Conservation (phyloP, 2,797 vertebrate species). For the Odontamblyopus rebecca region DNA sequence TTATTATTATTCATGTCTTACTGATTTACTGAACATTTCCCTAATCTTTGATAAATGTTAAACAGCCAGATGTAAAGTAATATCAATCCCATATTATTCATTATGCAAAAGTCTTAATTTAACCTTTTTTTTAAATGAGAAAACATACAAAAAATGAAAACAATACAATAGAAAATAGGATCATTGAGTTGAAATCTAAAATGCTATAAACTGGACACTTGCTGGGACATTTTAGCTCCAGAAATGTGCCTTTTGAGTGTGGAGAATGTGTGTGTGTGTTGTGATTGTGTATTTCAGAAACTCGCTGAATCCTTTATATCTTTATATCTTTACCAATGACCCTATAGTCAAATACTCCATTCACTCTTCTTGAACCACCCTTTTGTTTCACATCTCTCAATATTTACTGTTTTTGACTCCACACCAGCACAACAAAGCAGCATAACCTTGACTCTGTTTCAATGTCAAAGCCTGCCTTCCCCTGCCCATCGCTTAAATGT, state of each 20-base stretch:
- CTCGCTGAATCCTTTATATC: not conserved
- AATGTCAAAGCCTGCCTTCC: conserved; percentile 43
- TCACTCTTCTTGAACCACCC: not conserved
- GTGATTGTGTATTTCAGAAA: not conserved
- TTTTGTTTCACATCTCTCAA: not conserved
- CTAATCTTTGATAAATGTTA: not conserved
- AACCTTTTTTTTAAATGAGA: not conserved
- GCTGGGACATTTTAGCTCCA: not conserved
- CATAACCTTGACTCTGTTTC: conserved; percentile 43
- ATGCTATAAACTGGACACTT: not conserved
- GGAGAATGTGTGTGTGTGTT: not conserved
- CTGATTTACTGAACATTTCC: too few relatives aligned
- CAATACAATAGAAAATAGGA: not conserved
- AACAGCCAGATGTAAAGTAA: not conserved
- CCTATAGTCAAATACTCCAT: not conserved
- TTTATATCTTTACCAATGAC: not conserved
- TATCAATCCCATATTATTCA: too few relatives aligned
- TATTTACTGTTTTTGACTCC: not conserved
- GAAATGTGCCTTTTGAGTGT: not conserved
- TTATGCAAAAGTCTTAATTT: too few relatives aligned
- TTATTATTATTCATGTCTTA: not conserved
- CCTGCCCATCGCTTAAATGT: conserved; percentile 16
- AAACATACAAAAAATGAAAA: not conserved
- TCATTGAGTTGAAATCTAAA: not conserved
- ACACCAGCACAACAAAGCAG: not conserved